Evolutionary conservation across 2,888 invertebrate species (phyloP), one percentile per base, ranked within the genome.

Genomic region (Rotaria socialis): DNA sequence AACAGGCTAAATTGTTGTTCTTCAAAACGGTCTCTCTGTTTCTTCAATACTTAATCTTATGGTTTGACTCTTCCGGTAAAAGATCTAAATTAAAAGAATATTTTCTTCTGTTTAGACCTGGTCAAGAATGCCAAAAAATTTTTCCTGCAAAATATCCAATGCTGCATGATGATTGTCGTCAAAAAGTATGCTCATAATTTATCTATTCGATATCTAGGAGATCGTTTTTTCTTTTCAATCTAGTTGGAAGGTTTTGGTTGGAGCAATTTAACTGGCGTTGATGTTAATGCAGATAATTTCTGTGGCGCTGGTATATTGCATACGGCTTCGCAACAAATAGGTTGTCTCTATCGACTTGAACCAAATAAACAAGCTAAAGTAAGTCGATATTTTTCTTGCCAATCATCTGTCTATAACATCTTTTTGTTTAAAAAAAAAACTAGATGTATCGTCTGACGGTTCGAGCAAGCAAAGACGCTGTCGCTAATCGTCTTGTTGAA

Each of bases 391-490:
- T 75, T 41, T 10, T 43, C 4, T 41, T 43, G 4, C 6, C 19
- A 5, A n/a, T 41, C 4, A 43, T 41, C 16, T 75, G 24, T 58
- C 89, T 86, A 88, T 89, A 92, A 24, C 84, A 24, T 86, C 35
- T 84, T 52, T 85, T 52, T 52, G 3, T 52, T 52, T 52, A 16
- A 14, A 52, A 16, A 52, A 52, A 85, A 87, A 89, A 93, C 2
- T 93, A 98, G 96, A 97, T 99, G 98, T 99, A 95, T 93, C 95
- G 99, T 91, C 93, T 99, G 91, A 99, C 99, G 87, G 94, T 99
- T 88, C 94, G 98, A 91, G 96, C 97, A 89, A 98, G 97, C 93
- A 97, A 97, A 93, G 97, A 97, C 92, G 93, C 94, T 88, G 96
- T 97, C 89, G 96, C 98, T 87, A 94, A 95, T 91, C 95, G 95